Conservation (phyloP, 2,113 vertebrate species). For the Oryzias curvinotus region DNA sequence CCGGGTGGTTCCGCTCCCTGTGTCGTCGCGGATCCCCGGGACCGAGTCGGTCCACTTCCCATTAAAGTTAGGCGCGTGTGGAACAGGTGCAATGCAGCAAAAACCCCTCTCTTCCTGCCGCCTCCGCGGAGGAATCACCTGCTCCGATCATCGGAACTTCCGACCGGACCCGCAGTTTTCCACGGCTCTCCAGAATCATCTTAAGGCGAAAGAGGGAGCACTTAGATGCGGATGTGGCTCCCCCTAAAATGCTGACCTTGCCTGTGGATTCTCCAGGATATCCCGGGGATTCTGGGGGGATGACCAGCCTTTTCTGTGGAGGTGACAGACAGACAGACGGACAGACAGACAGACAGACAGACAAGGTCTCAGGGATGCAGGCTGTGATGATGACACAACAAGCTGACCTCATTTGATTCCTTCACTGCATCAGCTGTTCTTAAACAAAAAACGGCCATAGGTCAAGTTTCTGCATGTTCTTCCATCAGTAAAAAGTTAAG, state of each 20-base stretch:
- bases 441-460: too few species aligned
- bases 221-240: neutral
- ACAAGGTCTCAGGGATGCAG: constrained; percentile 2
- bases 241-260: constrained; percentile 19
- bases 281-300: constrained; percentile 13
- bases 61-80: constrained; percentile 58
- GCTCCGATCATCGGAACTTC: constrained; percentile 5
- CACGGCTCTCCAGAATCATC: too few species aligned
- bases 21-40: constrained; percentile 36
- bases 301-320: neutral
- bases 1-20: neutral
- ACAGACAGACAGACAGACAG: neutral
- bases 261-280: constrained; percentile 19
- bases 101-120: constrained; percentile 21
- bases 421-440: neutral
- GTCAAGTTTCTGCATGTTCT: too few species aligned
- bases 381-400: constrained; percentile 14
- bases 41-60: constrained; percentile 22
- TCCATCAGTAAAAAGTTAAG: too few species aligned
- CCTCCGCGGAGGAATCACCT: constrained; percentile 16
- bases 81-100: constrained; percentile 78
- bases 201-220: neutral
- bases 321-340: constrained; percentile 7
- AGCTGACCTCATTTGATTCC: constrained; percentile 23
- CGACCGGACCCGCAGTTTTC: neutral